These are phyloP conservation scores for Polymixis lichenea DNA, from an alignment of 2,888 invertebrate genomes.

Conservation along the genomic window DNA sequence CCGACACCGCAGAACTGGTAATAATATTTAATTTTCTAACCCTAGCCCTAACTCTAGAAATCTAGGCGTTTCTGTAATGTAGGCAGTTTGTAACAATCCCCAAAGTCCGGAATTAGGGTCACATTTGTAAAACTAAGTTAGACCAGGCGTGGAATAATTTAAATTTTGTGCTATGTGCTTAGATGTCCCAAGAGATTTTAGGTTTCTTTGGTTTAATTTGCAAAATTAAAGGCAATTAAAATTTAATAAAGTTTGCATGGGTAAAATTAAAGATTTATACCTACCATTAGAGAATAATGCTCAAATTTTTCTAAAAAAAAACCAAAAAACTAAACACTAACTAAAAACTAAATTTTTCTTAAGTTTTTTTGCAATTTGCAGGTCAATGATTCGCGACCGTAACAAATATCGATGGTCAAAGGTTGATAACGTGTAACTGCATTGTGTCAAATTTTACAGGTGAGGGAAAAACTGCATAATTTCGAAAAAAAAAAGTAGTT, in stretches of 20 bases:
- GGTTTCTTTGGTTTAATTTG: slow-evolving; percentile 19
- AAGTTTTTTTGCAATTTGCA: too few relatives aligned
- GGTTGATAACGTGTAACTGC: too few relatives aligned
- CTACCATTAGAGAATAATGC: too few relatives aligned
- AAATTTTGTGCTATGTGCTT: slow-evolving; percentile 43
- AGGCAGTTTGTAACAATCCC: slow-evolving; percentile 49
- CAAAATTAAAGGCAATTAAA: slow-evolving; percentile 6
- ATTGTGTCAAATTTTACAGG: too few relatives aligned
- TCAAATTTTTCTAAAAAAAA: too few relatives aligned
- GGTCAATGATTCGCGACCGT: too few relatives aligned
- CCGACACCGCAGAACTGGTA: background rate
- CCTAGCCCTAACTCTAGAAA: slow-evolving; percentile 29
- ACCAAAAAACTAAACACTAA: too few relatives aligned
- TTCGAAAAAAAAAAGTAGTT: too few relatives aligned
- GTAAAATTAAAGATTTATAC: too few relatives aligned
- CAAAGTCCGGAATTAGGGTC: slow-evolving; percentile 39
- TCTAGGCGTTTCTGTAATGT: slow-evolving; percentile 54
- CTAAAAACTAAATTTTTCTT: too few relatives aligned
- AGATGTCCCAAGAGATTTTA: slow-evolving; percentile 25
- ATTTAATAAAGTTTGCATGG: background rate
- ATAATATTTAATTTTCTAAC: slow-evolving; percentile 43
- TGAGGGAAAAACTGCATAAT: too few relatives aligned
- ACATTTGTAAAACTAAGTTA: slow-evolving; percentile 59
- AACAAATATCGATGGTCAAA: too few relatives aligned
- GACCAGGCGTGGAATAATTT: slow-evolving; percentile 56